A percentile compares a stretch with the other conserved stretches of the same genome.
Conservation (phyloP, 2,888 invertebrate genomes). For the Cephus sareptanus region DNA sequence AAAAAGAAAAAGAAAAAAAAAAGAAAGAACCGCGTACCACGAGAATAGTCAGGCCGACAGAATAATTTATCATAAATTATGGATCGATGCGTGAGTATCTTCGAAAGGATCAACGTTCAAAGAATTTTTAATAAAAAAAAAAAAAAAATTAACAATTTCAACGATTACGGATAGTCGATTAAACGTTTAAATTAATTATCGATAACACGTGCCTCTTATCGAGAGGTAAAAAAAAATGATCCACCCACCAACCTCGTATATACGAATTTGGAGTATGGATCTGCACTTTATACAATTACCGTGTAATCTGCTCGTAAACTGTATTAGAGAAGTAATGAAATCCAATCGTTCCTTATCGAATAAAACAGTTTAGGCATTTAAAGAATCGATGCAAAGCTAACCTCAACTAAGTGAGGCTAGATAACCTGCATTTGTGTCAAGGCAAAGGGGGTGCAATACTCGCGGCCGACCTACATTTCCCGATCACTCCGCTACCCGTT, state of each 20-base stretch:
- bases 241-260: not conserved
- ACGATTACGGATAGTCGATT: not conserved
- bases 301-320: not conserved
- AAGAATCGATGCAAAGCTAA: conserved; percentile 3
- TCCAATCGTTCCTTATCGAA: not conserved
- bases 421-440: conserved; percentile 61
- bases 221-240: conserved; percentile 11
- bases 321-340: not conserved
- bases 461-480: conserved; percentile 58
- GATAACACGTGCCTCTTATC: conserved; percentile 14
- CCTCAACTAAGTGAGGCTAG: conserved; percentile 28
- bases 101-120: conserved; percentile 14
- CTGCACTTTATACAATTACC: not conserved
- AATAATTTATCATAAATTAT: conserved; percentile 21
- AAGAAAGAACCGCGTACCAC: not conserved
- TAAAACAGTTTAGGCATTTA: conserved; percentile 8
- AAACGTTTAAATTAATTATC: not conserved
- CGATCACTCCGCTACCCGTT: conserved; percentile 20
- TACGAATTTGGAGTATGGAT: not conserved
- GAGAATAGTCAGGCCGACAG: not conserved
- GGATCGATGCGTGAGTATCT: conserved; percentile 8
- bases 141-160: not conserved
- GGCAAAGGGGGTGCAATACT: conserved; percentile 60
- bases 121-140: not conserved
- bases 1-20: no score